These are phyloP conservation scores for Cyprinella venusta DNA, from an alignment of 2,797 vertebrate genomes.

Conservation along the genomic window DNA sequence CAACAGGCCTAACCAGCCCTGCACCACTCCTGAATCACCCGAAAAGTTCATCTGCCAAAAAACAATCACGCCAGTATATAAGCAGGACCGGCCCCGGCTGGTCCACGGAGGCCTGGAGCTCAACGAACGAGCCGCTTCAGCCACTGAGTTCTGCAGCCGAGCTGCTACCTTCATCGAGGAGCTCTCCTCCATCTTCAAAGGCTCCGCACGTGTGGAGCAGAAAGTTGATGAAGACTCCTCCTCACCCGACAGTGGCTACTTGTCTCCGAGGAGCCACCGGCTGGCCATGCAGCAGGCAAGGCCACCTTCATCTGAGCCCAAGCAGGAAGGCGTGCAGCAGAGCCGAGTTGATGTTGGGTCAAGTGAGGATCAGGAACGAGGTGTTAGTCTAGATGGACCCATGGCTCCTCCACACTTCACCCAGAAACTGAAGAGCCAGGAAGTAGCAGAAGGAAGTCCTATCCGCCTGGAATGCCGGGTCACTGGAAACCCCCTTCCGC, in stretches of 20 bases:
- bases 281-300: constrained; percentile 57
- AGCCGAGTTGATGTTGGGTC: constrained; percentile 32
- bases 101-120: constrained; percentile 73
- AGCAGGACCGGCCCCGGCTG: constrained; percentile 80
- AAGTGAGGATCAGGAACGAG: constrained; percentile 51
- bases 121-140: constrained; percentile 76
- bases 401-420: constrained; percentile 85
- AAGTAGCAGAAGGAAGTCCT: constrained; percentile 90
- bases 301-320: constrained; percentile 65
- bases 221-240: constrained; percentile 88
- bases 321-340: constrained; percentile 63
- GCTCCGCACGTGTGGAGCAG: constrained; percentile 79
- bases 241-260: constrained; percentile 95
- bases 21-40: constrained; percentile 58
- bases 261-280: constrained; percentile 85
- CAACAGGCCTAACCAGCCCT: constrained; percentile 60
- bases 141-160: constrained; percentile 86
- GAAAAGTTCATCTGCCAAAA: constrained; percentile 70
- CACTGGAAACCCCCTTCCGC: constrained; percentile 85
- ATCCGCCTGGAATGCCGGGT: constrained; percentile 91
- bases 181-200: constrained; percentile 93
- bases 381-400: constrained; percentile 60
- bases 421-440: constrained; percentile 95
- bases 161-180: constrained; percentile 95
- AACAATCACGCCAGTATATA: constrained; percentile 73